Percentiles rank a stretch among this genome's conserved stretches.
Evolutionary conservation across 1,140 invertebrate genomes (phyloP).

Genomic region (Sarcophaga peregrina): DNA sequence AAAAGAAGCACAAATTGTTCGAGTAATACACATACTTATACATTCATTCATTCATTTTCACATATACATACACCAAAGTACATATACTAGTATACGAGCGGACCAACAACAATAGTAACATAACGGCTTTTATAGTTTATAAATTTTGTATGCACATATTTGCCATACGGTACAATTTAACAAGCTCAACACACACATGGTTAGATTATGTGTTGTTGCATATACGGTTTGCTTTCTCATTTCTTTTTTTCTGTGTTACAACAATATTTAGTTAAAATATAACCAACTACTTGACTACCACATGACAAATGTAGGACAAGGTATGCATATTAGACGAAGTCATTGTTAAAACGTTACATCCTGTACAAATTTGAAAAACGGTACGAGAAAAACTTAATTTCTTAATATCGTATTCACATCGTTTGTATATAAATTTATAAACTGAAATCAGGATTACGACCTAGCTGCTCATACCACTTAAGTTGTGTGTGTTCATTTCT

Average conservation of each 20-base stretch:
- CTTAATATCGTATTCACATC: not conserved
- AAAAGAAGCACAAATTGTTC: not conserved
- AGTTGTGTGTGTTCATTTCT: too few species aligned
- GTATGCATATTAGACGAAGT: constrained; percentile 36
- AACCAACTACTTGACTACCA: constrained; percentile 8
- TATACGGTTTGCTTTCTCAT: not conserved
- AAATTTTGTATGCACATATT: not conserved
- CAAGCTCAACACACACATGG: not conserved
- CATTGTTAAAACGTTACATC: constrained; percentile 22
- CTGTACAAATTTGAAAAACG: not conserved
- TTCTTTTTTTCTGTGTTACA: not conserved
- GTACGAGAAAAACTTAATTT: not conserved
- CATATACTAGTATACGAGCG: not conserved
- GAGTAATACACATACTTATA: not conserved
- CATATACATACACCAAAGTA: not conserved
- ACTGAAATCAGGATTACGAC: too few species aligned
- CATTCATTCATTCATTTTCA: not conserved
- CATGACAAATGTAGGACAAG: constrained; percentile 36
- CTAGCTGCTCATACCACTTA: too few species aligned
- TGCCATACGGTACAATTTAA: not conserved
- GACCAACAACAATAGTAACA: not conserved
- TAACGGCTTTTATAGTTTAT: not conserved
- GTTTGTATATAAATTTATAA: too few species aligned
- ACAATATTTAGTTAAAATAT: not conserved
- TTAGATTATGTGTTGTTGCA: not conserved